Evolutionary conservation across 2,888 invertebrate species (phyloP).

Genomic region (Sericinus montela): DNA sequence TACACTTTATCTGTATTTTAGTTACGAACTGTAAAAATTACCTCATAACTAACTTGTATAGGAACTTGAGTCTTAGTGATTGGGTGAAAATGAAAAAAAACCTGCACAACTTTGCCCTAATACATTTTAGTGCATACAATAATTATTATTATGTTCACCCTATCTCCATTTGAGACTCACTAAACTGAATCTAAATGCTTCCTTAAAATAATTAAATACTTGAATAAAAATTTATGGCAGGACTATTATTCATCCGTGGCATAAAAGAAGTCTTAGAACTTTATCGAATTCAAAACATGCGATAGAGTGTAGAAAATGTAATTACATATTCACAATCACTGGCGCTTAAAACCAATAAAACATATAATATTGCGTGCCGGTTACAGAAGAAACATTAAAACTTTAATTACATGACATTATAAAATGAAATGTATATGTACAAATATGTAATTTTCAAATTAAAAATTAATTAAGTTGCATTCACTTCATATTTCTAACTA

Average conservation of each 20-base stretch:
- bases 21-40: slow-evolving; percentile 51
- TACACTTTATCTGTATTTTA: slow-evolving; percentile 71
- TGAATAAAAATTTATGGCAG: slow-evolving; percentile 26
- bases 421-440: no score
- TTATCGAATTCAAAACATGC: slow-evolving; percentile 35
- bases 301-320: slow-evolving; percentile 77
- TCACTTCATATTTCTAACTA: no score
- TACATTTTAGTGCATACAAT: slow-evolving; percentile 18
- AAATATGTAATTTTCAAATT: no score
- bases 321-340: slow-evolving; percentile 40
- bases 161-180: slow-evolving; percentile 37
- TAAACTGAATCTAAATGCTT: slow-evolving; percentile 37
- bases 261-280: slow-evolving; percentile 7
- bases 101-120: slow-evolving; percentile 16
- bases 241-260: slow-evolving; percentile 1
- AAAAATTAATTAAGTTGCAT: no score
- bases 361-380: slow-evolving; percentile 16
- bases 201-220: slow-evolving; percentile 34
- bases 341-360: slow-evolving; percentile 67
- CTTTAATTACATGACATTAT: no score
- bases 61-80: slow-evolving; percentile 61
- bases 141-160: slow-evolving; percentile 41
- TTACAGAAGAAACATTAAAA: no score
- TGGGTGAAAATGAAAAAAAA: slow-evolving; percentile 34
- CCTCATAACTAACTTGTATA: slow-evolving; percentile 53